Percentiles rank a stretch among this genome's conserved stretches.
These are phyloP conservation scores for Sarcophaga bullata DNA, from an alignment of 1,140 invertebrate genomes.

Conservation along the genomic window DNA sequence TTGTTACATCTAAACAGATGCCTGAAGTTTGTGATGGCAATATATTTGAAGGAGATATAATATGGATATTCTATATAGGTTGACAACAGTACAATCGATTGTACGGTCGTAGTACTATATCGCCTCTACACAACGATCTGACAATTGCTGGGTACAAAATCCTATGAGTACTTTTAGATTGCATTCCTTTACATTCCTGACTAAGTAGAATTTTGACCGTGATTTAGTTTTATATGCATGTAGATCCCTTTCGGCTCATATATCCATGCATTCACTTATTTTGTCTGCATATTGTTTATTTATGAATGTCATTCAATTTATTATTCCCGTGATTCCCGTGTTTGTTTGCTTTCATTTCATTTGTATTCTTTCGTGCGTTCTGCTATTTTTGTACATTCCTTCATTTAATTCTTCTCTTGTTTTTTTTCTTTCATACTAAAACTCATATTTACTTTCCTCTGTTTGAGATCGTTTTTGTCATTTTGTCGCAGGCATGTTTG, in stretches of 20 bases:
- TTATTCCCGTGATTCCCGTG: constrained; percentile 39
- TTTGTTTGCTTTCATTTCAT: background rate
- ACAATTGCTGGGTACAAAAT: too few relatives aligned
- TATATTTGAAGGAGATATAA: too few relatives aligned
- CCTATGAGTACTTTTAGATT: too few relatives aligned
- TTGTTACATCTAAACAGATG: too few relatives aligned
- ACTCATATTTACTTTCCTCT: too few relatives aligned
- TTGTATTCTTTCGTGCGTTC: too few relatives aligned
- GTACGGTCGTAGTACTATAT: too few relatives aligned
- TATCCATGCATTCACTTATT: background rate
- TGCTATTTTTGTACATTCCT: background rate
- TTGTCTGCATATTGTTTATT: constrained; percentile 42
- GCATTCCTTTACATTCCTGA: background rate
- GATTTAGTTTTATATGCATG: background rate
- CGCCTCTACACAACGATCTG: too few relatives aligned
- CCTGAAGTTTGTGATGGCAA: too few relatives aligned
- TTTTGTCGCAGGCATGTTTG: background rate
- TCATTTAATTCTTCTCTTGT: background rate
- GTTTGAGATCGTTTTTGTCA: too few relatives aligned
- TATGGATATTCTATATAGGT: too few relatives aligned
- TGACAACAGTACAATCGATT: too few relatives aligned
- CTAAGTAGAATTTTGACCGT: background rate
- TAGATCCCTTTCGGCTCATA: background rate
- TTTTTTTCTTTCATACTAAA: background rate
- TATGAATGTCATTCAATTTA: constrained; percentile 48